Evolutionary conservation across 2,888 invertebrate species (phyloP).

Genomic region (Steinernema carpocapsae): DNA sequence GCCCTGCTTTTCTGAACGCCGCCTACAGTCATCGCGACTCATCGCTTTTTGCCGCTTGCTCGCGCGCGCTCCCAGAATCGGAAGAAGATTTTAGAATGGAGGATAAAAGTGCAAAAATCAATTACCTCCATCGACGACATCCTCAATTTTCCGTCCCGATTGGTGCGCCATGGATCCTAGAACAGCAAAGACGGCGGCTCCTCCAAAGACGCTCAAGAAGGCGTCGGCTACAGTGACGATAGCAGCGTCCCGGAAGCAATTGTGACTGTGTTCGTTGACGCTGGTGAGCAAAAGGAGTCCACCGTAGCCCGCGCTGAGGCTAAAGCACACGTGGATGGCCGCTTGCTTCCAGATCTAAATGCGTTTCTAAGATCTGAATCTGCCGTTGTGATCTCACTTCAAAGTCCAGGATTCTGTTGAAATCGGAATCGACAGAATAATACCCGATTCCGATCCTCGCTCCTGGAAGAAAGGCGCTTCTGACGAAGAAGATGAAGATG

Average conservation of each 20-base stretch:
- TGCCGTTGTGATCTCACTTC: not conserved
- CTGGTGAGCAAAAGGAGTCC: slow-evolving; percentile 40
- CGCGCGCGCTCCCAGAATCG: too few species aligned
- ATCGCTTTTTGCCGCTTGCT: too few species aligned
- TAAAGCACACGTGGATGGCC: slow-evolving; percentile 41
- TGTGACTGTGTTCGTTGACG: slow-evolving; percentile 37
- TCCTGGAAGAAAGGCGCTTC: slow-evolving; percentile 33
- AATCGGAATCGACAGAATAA: slow-evolving; percentile 20
- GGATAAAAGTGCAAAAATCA: too few species aligned
- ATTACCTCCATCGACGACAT: slow-evolving; percentile 2
- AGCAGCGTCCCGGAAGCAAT: slow-evolving; percentile 38
- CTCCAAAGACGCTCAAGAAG: slow-evolving; percentile 45
- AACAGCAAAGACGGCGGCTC: slow-evolving; percentile 55
- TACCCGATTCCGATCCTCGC: slow-evolving; percentile 23
- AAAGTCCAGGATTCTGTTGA: not conserved
- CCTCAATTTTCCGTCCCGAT: not conserved
- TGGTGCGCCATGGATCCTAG: slow-evolving; percentile 53
- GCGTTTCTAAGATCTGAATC: not conserved
- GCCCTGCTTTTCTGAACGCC: too few species aligned
- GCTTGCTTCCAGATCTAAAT: slow-evolving; percentile 41
- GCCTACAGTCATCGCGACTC: too few species aligned
- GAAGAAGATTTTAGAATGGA: too few species aligned
- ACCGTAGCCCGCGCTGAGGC: slow-evolving; percentile 39
- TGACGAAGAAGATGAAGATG: not conserved
- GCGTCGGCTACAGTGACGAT: slow-evolving; percentile 38